These are phyloP conservation scores for Natrix natrix DNA, from an alignment of 2,797 vertebrate species.

Conservation along the genomic window DNA sequence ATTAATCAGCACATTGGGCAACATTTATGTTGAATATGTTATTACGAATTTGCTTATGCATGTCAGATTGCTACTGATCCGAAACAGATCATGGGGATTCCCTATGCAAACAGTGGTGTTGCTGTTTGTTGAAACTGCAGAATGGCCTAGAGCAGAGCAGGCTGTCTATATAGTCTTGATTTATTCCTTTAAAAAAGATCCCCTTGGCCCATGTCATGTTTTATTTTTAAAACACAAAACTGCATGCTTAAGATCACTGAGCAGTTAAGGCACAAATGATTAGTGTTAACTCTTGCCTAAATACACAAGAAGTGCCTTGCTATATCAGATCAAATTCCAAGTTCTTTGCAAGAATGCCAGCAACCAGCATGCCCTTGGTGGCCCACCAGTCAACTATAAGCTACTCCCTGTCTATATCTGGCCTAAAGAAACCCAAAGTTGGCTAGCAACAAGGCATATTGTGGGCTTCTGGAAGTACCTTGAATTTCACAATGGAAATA, in stretches of 20 bases:
- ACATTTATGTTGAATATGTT: not conserved
- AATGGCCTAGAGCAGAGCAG: not conserved
- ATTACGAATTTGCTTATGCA: not conserved
- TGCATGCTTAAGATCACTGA: not conserved
- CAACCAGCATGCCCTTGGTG: not conserved
- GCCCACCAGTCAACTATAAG: not conserved
- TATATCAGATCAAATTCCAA: not conserved
- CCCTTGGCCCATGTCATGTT: not conserved
- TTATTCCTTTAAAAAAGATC: not conserved
- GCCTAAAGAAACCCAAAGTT: not conserved
- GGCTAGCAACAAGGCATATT: not conserved
- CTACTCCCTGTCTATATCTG: not conserved
- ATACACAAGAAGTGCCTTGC: not conserved
- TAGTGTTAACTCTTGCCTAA: not conserved
- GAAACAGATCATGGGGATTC: not conserved
- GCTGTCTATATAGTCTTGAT: not conserved
- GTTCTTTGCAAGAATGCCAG: not conserved
- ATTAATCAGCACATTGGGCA: too few relatives aligned
- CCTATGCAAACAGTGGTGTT: not conserved
- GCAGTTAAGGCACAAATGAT: not conserved
- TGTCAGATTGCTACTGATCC: not conserved
- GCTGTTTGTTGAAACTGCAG: not conserved
- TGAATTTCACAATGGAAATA: conserved; percentile 57
- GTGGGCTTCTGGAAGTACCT: conserved; percentile 1
- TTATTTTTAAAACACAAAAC: not conserved